These are phyloP conservation scores for Pontoporia blainvillei DNA, from an alignment of 2,113 vertebrate genomes.

Conservation along the genomic window DNA sequence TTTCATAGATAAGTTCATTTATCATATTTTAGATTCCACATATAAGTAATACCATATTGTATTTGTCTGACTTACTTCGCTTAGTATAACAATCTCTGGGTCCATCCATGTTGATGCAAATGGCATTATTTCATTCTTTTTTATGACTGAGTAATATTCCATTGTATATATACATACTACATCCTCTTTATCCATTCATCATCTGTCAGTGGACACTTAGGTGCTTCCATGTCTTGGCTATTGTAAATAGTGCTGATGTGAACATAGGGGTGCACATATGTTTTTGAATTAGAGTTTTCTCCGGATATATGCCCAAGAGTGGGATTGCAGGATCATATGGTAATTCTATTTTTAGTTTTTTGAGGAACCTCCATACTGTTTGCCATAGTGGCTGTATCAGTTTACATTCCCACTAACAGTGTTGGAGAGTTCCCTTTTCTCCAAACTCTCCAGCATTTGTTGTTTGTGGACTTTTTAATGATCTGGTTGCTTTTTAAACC, in stretches of 20 bases:
- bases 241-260: neutral
- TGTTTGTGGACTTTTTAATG: neutral
- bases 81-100: neutral
- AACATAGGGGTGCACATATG: neutral
- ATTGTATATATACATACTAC: rapidly evolving
- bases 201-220: rapidly evolving
- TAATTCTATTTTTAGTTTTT: neutral
- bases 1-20: rapidly evolving
- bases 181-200: neutral
- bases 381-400: too few species aligned
- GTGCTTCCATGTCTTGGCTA: too few species aligned
- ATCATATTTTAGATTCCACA: neutral
- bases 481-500: neutral
- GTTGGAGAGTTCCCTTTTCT: neutral
- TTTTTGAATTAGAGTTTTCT: neutral
- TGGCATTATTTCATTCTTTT: rapidly evolving
- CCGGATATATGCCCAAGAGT: neutral
- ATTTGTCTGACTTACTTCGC: neutral
- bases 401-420: neutral
- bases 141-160: too few species aligned
- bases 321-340: neutral
- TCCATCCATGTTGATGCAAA: neutral
- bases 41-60: neutral
- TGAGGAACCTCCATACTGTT: neutral
- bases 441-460: neutral